Percentiles rank a stretch among this genome's conserved stretches.
Conservation (phyloP, 2,797 vertebrate genomes). For the Erithacus rubecula region DNA sequence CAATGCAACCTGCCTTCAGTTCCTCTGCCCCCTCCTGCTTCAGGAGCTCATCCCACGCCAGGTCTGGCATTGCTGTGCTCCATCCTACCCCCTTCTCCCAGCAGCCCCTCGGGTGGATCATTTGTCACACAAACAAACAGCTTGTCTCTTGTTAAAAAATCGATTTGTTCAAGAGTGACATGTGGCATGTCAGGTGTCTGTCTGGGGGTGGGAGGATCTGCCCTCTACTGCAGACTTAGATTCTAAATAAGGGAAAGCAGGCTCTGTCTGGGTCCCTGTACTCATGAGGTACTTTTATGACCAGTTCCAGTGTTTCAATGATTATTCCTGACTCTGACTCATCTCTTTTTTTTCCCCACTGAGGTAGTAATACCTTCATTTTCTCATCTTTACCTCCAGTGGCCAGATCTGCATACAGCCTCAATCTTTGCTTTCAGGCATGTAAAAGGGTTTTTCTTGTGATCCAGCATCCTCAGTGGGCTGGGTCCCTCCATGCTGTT, state of each 20-base stretch:
- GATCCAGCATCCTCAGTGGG: not conserved
- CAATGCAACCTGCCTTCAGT: not conserved
- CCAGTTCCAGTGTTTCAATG: not conserved
- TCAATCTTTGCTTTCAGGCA: not conserved
- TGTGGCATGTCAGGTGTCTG: not conserved
- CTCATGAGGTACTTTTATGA: not conserved
- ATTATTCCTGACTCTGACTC: not conserved
- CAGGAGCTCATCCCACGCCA: not conserved
- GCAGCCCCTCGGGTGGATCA: not conserved
- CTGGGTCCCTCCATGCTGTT: not conserved
- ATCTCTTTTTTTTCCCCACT: not conserved
- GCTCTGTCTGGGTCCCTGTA: not conserved
- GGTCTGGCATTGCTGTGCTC: not conserved
- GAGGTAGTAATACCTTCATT: not conserved
- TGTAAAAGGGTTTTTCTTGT: not conserved
- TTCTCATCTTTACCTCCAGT: not conserved
- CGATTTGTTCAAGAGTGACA: not conserved
- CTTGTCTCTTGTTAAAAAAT: not conserved
- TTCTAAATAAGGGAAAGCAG: not conserved
- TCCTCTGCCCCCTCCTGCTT: not conserved
- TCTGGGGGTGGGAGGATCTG: not conserved
- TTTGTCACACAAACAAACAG: conserved; percentile 25
- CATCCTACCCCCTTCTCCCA: not conserved
- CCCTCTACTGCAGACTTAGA: not conserved
- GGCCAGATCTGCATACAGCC: not conserved